Evolutionary conservation across 2,113 vertebrate genomes (phyloP), one percentile per base, ranked within the genome.

Genomic region (Misgurnus anguillicaudatus): DNA sequence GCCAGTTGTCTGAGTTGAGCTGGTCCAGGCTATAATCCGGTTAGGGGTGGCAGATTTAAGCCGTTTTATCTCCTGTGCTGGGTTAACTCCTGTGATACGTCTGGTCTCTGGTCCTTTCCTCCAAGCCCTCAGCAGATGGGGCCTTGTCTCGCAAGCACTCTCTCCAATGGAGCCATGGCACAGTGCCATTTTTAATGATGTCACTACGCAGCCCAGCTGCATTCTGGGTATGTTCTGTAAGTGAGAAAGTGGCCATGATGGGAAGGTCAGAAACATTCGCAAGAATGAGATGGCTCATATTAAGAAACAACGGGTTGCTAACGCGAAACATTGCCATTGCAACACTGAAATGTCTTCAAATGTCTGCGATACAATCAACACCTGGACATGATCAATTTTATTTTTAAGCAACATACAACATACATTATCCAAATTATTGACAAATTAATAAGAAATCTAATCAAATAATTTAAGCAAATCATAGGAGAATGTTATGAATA

Each of bases 81-180:
- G 81, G 82, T 63, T 45, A 82, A 71, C 73, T 80, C 70, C 75
- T 64, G 73, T 71, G 75, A 19, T 45, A 65, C 41, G 21, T 63
- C 74, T 72, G 75, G 66, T 77, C 51, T 63, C 60, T 69, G 65
- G 36, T 77, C 47, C 55, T 62, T 57, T 69, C 47, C 57, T 64
- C 47, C 60, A 71, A 72, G 58, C 21, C 68, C n/a, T 63, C 13
- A 79, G 71, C 77, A 79, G 77, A 79, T 63, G 77, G 77, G 77
- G 77, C 60, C 77, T 79, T 79, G 77, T 71, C 77, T 69, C 60
- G 76, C 57, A 53, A 71, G 68, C 78, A 69, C 67, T 62, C 68
- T 48, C 77, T 19, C 68, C 67, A 51, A 69, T 41, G n/a, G 47
- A 72, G 68, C 42, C n/a, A n/a, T 79, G 78, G 78, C 78, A 64